Base-by-base conservation (phyloP, 2,797 vertebrate species). In the Anguilla marmorata region DNA sequence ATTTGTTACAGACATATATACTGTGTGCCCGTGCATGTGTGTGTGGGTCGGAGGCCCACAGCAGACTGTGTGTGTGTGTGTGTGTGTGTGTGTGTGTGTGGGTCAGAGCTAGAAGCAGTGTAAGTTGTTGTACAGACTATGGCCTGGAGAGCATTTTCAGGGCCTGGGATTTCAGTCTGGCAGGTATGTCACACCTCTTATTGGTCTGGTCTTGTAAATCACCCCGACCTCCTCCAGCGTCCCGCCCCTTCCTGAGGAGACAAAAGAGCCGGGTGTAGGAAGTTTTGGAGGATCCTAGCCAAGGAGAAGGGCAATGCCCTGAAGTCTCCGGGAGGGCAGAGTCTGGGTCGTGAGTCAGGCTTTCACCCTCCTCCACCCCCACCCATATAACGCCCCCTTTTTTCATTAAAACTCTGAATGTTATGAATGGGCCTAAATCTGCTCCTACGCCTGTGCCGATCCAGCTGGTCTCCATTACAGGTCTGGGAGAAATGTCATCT, bases 401-500 rank as follows among this genome's bases (percentile, higher is more conserved):
- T 94, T 95, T 96, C 95, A 95, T 96, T 96, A 96, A 95, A 94
- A 93, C 92, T 91, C 93, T 95, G 94, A 12, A 94, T 94, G 94
- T 96, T 97, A 97, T 96, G 95, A 97, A 96, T 96, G 96, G 93
- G 94, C 92, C 93, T 95, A 95, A 95, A 95, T 96, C 79, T 92
- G 93, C 92, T 92, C 84, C 86, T 50, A 92, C 66, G 88, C 93
- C 94, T 94, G 95, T 94, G 93, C 94, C 92, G 93, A 91, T 86
- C 94, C 98, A 98, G 98, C 97, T 98, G 98, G 92, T 97, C 98
- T 95, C 95, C 95, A 97, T 98, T 97, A 97, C 88, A 41, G 0
- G 92, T 86, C 89, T 93, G 91, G 92, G 90, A 88, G 87, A 88
- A 83, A 89, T 88, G 84, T 41, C 21, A 82, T 89, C 74, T 93